phyloP scores from a whole-genome alignment of 2,888 invertebrate genomes.

The Resseliella maxima region DNA sequence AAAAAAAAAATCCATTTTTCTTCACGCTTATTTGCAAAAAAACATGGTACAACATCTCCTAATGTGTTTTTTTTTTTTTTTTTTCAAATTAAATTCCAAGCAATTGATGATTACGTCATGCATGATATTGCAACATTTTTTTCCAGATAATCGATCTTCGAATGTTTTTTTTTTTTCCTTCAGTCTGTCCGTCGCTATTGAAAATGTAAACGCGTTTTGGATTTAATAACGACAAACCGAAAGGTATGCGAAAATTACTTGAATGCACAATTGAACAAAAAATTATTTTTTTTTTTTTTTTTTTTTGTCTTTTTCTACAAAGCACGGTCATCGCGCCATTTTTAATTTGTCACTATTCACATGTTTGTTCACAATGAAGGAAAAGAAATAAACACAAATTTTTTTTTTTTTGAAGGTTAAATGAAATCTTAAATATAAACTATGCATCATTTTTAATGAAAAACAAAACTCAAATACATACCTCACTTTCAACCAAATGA shows the following conservation, averaged over 20 bases:
- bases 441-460: background rate
- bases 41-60: conserved; percentile 6
- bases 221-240: background rate
- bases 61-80: background rate
- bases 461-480: background rate
- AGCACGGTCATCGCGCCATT: conserved; percentile 42
- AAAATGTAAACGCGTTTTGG: background rate
- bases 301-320: too few species aligned
- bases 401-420: background rate
- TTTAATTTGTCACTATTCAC: conserved; percentile 4
- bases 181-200: background rate
- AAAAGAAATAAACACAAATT: background rate
- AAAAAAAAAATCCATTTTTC: background rate
- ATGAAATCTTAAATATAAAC: background rate
- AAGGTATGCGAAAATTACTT: background rate
- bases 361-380: conserved; percentile 1
- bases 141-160: background rate
- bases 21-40: background rate
- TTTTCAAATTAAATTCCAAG: background rate
- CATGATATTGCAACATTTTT: background rate
- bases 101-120: conserved; percentile 1
- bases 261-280: background rate
- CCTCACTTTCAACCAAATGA: conserved; percentile 25
- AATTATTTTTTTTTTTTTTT: too few species aligned
- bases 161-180: background rate